A percentile compares a stretch with the other conserved stretches of the same genome.
phyloP scores from a whole-genome alignment of 2,888 invertebrate genomes.

The Hirtodrosophila confusa region DNA sequence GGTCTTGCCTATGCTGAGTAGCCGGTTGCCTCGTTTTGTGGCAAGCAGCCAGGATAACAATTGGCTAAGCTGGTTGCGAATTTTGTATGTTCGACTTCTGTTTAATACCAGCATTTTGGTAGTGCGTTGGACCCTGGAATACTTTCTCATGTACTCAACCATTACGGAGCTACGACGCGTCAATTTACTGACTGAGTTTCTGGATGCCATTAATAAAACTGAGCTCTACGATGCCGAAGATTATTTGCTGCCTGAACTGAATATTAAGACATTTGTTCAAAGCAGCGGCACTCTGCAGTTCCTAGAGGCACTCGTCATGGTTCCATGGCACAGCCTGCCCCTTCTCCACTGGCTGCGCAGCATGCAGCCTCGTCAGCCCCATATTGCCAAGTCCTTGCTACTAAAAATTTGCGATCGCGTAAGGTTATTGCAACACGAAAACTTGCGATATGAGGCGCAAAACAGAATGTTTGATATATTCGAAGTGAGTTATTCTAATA shows the following conservation, averaged over 20 bases:
- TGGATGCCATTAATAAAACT: slow-evolving; percentile 73
- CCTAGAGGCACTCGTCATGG: slow-evolving; percentile 39
- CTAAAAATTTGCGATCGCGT: slow-evolving; percentile 59
- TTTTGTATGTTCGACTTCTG: slow-evolving; percentile 64
- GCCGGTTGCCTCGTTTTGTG: slow-evolving; percentile 33
- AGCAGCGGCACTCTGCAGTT: slow-evolving; percentile 31
- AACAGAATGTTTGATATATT: slow-evolving; percentile 42
- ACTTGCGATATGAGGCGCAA: slow-evolving; percentile 48
- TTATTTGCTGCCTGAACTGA: slow-evolving; percentile 39
- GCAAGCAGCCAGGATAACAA: slow-evolving; percentile 16
- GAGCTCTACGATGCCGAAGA: slow-evolving; percentile 66
- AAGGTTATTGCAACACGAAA: slow-evolving; percentile 66
- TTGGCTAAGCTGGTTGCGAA: slow-evolving; percentile 48
- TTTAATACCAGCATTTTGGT: slow-evolving; percentile 71
- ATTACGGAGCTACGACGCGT: slow-evolving; percentile 41
- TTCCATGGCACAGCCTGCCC: slow-evolving; percentile 78
- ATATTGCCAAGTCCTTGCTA: slow-evolving; percentile 36
- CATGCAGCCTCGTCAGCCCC: slow-evolving; percentile 21
- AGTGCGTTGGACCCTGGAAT: slow-evolving; percentile 71
- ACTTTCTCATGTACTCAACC: slow-evolving; percentile 53
- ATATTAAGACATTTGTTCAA: slow-evolving; percentile 48
- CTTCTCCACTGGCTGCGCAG: slow-evolving; percentile 67
- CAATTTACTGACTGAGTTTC: slow-evolving; percentile 52
- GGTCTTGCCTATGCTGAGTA: slow-evolving; percentile 72
- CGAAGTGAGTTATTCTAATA: slow-evolving; percentile 19